These are phyloP conservation scores for Bryconaethiops microstoma DNA, from an alignment of 2,797 vertebrate genomes.

Conservation along the genomic window DNA sequence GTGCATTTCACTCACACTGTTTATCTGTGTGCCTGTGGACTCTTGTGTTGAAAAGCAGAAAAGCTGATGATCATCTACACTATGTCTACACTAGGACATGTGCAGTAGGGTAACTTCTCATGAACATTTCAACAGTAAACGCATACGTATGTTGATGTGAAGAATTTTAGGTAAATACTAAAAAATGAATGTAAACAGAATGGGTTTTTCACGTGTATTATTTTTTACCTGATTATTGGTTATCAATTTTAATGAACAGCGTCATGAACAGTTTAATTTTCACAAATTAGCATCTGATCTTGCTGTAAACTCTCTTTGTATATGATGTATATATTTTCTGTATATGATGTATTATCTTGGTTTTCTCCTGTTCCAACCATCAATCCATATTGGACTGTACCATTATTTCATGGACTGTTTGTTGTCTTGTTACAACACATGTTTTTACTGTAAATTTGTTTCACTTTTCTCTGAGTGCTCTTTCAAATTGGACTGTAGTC, in stretches of 20 bases:
- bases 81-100: conserved; percentile 18
- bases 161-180: no score
- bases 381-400: conserved; percentile 37
- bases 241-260: no score
- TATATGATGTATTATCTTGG: conserved; percentile 18
- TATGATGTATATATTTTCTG: conserved; percentile 14
- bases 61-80: neutral
- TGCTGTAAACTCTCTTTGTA: neutral
- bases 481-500: conserved; percentile 40
- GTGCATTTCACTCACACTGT: conserved; percentile 50
- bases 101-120: conserved; percentile 6
- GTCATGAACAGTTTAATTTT: neutral
- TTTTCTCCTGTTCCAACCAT: conserved; percentile 20
- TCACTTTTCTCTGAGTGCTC: conserved; percentile 39
- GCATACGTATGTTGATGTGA: neutral
- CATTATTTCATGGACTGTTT: conserved; percentile 43
- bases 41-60: conserved; percentile 38
- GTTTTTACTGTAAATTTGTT: conserved; percentile 38
- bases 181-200: neutral
- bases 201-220: no score
- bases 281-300: neutral
- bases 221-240: no score
- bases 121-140: neutral
- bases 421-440: conserved; percentile 47
- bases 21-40: conserved; percentile 49